Conservation (phyloP, 2,888 invertebrate species). For the Chironomus tentans region DNA sequence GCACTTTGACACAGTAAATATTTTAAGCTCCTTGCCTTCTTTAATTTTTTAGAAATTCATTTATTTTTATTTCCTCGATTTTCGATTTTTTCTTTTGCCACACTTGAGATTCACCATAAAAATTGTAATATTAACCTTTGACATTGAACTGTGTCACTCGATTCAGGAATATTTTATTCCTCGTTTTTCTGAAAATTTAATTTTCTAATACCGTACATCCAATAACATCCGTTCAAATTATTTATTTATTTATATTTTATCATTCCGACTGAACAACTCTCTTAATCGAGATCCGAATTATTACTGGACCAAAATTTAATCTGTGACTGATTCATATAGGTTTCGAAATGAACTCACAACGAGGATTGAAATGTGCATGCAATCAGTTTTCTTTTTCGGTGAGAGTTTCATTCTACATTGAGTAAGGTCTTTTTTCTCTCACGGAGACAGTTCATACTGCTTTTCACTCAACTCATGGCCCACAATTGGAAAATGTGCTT, state of each 20-base stretch:
- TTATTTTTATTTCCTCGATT: not conserved
- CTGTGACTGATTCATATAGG: not conserved
- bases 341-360: conserved; percentile 4
- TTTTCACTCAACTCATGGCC: not conserved
- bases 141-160: not conserved
- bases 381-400: not conserved
- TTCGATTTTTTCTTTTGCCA: too few species aligned
- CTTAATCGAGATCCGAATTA: not conserved
- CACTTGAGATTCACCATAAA: not conserved
- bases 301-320: conserved; percentile 8
- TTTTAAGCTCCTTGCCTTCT: not conserved
- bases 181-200: too few species aligned
- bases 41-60: not conserved
- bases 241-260: not conserved
- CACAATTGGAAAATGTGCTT: not conserved
- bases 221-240: not conserved
- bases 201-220: not conserved
- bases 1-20: not conserved
- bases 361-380: not conserved
- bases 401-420: too few species aligned
- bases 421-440: not conserved
- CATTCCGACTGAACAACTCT: not conserved
- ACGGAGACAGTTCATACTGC: not conserved
- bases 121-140: not conserved
- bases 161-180: too few species aligned